A percentile compares a stretch with the other conserved stretches of the same genome.
Evolutionary conservation across 2,113 vertebrate genomes (phyloP).

Genomic region (pig (Sus scrofa)): DNA sequence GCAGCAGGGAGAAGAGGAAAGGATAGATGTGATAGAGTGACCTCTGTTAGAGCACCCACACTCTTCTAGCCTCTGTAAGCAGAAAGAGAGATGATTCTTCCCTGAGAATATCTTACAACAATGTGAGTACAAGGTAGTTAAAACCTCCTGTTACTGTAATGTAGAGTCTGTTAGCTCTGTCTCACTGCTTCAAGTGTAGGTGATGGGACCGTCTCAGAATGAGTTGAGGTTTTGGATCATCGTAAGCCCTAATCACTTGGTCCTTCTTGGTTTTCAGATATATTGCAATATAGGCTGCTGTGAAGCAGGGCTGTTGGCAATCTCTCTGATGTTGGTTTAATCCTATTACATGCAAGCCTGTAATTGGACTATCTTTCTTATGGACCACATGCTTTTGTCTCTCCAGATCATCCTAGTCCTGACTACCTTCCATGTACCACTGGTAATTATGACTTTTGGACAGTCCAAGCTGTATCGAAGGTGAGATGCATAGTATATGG

Average conservation of each 20-base stretch:
- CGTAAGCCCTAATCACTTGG: neutral
- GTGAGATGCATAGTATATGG: slow-evolving; percentile 84
- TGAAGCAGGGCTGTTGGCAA: neutral
- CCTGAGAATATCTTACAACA: neutral
- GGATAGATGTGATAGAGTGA: neutral
- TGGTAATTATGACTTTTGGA: slow-evolving; percentile 92
- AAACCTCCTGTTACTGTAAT: neutral
- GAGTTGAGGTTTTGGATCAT: neutral
- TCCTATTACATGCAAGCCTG: neutral
- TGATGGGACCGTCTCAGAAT: neutral
- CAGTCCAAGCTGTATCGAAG: slow-evolving; percentile 97
- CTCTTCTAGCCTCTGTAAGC: neutral
- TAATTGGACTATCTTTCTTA: slow-evolving; percentile 23
- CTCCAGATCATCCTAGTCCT: slow-evolving; percentile 93
- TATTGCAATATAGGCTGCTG: neutral
- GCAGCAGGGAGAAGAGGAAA: neutral
- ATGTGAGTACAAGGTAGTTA: neutral
- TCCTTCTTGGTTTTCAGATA: neutral
- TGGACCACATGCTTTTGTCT: slow-evolving; percentile 53
- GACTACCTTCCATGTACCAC: slow-evolving; percentile 94
- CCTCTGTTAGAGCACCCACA: neutral
- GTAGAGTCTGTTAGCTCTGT: neutral
- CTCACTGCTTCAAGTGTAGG: neutral
- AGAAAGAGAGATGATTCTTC: neutral
- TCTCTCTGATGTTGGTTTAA: neutral